Percentiles rank a stretch among this genome's conserved stretches.
Evolutionary conservation across 2,113 vertebrate species (phyloP).

Genomic region (Trinectes maculatus): DNA sequence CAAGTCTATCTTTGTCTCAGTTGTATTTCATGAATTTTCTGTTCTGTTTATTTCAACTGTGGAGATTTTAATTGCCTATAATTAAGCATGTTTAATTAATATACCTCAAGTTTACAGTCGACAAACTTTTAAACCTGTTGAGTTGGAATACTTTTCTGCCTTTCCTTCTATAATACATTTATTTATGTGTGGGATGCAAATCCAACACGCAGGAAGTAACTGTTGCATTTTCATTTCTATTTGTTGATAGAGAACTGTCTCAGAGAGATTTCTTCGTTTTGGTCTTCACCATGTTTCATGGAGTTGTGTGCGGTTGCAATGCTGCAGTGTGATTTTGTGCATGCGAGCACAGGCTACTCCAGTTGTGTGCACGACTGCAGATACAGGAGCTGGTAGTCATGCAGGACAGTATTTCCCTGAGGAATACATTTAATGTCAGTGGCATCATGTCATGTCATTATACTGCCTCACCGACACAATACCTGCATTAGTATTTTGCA

Average conservation of each 20-base stretch:
- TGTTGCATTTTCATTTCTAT: not conserved
- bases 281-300: not conserved
- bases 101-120: conserved; percentile 40
- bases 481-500: conserved; percentile 47
- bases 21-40: conserved; percentile 49
- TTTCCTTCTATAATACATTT: not conserved
- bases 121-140: conserved; percentile 45
- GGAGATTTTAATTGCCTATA: conserved; percentile 69
- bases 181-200: conserved; percentile 8
- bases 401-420: conserved; percentile 28
- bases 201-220: not conserved
- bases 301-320: not conserved
- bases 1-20: conserved; percentile 61
- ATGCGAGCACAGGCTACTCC: conserved; percentile 1
- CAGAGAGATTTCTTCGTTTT: not conserved
- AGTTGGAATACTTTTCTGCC: conserved; percentile 23
- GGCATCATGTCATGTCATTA: conserved; percentile 59
- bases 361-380: conserved; percentile 33
- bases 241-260: not conserved
- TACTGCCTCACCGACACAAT: conserved; percentile 31
- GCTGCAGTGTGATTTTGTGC: not conserved
- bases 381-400: conserved; percentile 29
- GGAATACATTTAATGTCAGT: conserved; percentile 51
- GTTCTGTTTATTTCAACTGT: conserved; percentile 46
- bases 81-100: conserved; percentile 71